These are phyloP conservation scores for Aphelenchoides besseyi DNA, from an alignment of 1,140 invertebrate genomes.

Conservation along the genomic window DNA sequence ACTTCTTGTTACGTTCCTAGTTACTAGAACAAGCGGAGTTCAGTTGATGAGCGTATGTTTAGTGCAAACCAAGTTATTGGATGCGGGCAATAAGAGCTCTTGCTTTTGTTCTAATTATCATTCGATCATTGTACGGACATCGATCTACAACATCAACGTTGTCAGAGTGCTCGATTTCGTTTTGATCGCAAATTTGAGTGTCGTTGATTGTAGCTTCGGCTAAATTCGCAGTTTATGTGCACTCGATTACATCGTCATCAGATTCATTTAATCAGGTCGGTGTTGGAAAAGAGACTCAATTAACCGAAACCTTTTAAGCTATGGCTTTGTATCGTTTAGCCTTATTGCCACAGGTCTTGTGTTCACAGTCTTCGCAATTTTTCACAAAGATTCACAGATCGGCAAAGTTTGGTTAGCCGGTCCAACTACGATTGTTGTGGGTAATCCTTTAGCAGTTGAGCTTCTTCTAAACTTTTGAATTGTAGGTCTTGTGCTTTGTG, in stretches of 20 bases:
- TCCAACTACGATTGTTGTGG: conserved; percentile 60
- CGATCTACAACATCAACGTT: not conserved
- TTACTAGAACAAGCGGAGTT: too few species aligned
- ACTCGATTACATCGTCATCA: conserved; percentile 49
- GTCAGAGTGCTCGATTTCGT: not conserved
- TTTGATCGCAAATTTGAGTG: not conserved
- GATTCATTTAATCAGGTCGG: conserved; percentile 51
- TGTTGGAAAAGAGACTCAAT: conserved; percentile 10
- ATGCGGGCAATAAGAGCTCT: too few species aligned
- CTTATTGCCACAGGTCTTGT: conserved; percentile 59
- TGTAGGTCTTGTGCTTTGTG: conserved; percentile 32
- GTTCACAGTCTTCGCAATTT: conserved; percentile 62
- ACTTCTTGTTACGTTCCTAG: too few species aligned
- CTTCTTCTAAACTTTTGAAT: not conserved
- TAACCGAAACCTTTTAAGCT: too few species aligned
- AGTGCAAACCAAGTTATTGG: too few species aligned
- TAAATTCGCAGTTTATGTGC: too few species aligned
- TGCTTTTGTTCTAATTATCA: not conserved
- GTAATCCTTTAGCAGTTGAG: conserved; percentile 50
- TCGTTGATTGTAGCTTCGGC: not conserved
- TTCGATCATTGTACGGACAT: not conserved
- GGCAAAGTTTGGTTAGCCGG: conserved; percentile 61
- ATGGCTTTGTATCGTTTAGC: conserved; percentile 55
- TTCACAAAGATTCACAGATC: conserved; percentile 55
- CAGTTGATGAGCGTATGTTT: too few species aligned